Percentiles rank a stretch among this genome's conserved stretches.
phyloP scores from a whole-genome alignment of 2,888 invertebrate genomes.

The Athripsodes cinereus region DNA sequence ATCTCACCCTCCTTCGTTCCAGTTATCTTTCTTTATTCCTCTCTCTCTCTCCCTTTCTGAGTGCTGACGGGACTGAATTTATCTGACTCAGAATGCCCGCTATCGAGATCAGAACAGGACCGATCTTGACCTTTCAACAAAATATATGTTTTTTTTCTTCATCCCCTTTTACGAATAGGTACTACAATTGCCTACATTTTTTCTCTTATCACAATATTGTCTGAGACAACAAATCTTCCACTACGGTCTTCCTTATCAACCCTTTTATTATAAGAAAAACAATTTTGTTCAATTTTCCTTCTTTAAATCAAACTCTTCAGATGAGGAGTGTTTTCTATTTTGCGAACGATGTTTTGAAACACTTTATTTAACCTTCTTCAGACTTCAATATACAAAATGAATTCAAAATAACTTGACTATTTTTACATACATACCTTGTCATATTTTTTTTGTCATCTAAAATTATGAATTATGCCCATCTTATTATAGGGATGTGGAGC shows the following conservation, averaged over 20 bases:
- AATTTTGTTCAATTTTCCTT: neutral
- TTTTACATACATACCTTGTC: too few species aligned
- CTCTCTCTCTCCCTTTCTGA: too few species aligned
- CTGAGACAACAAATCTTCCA: neutral
- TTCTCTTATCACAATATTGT: neutral
- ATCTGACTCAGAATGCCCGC: slow-evolving; percentile 17
- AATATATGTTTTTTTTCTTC: neutral
- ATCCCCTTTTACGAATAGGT: neutral
- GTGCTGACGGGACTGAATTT: slow-evolving; percentile 26
- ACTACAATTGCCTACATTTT: neutral
- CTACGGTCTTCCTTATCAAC: neutral
- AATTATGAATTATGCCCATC: too few species aligned
- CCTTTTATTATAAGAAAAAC: neutral
- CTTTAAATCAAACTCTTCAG: neutral
- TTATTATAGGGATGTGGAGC: too few species aligned
- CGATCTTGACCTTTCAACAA: neutral
- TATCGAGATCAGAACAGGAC: neutral
- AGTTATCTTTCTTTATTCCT: too few species aligned
- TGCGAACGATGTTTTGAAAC: too few species aligned
- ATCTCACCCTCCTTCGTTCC: slow-evolving; percentile 11
- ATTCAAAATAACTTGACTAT: too few species aligned
- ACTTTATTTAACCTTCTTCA: too few species aligned
- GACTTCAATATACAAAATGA: too few species aligned
- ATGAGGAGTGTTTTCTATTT: too few species aligned
- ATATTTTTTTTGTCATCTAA: too few species aligned